Base-by-base conservation (phyloP, 2,888 invertebrate genomes). In the Petrophora chlorosata region DNA sequence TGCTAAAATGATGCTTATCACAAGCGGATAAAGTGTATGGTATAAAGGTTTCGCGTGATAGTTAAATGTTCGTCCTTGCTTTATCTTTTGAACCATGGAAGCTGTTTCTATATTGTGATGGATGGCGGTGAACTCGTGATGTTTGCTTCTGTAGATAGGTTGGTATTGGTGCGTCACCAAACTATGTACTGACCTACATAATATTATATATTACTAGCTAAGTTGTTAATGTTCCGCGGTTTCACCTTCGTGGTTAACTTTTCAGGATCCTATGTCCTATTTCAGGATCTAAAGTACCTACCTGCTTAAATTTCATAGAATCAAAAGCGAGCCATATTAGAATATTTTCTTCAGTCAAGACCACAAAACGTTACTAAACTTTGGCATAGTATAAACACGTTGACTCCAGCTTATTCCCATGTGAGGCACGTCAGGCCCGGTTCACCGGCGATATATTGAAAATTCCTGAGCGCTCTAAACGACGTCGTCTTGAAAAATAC, bases 1-100 rank as follows among this genome's bases (percentile, higher is more conserved):
- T 32, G 30, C 26, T 0, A 56, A 56, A 49, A 49, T 42, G 44
- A 46, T 14, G 38, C 43, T 49, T 56, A 56, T 44, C 26, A 22
- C 25, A 47, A 30, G 3, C 5, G 3, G 5, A 38, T 26, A 52
- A 32, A 49, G 34, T 40, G 44, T 33, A 38, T 9, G 3, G 22
- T 33, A 34, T n/a, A n/a, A 13, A 39, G 25, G 14, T 8, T 25
- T 38, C 9, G 22, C 1, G 4, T 19, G 19, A 2, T 25, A 10
- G 3, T 3, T 17, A 33, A 13, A 53, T 28, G 29, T 22, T 33
- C 32, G 45, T 28, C 53, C 55, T 61, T 58, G 56, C 9, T 12
- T 55, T 55, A 48, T 44, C 30, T 53, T 59, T 61, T 41, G n/a
- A 53, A 56, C 33, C 22, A 28, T 56, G 60, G 51, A 53, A 53